Base-by-base conservation (phyloP, 1,140 invertebrate genomes). In the Ceratoteleas bidentatus region DNA sequence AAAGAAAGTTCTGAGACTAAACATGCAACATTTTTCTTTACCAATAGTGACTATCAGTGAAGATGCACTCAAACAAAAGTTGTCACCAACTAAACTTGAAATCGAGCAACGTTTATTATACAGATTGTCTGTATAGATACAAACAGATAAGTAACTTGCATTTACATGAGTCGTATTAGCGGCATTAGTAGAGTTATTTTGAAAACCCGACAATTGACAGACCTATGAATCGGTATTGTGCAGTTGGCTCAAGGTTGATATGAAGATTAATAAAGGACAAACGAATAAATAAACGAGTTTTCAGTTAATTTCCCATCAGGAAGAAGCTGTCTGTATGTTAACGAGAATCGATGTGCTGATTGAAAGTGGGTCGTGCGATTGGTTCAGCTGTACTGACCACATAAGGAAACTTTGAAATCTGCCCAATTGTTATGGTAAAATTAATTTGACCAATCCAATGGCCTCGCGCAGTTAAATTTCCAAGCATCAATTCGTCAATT, bases 201-300 rank as follows among this genome's bases (percentile, higher is more conserved):
- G 47, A 52, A 81, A 76, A 45, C 54, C 45, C 70, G 73, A 50
- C 65, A 52, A 40, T 85, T n/a, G n/a, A n/a, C n/a, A n/a, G n/a
- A 78, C 64, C 76, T 82, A 84, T 69, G 53, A 85, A 86, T 85
- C 57, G 88, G 85, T 90, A 91, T 91, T 91, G 90, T 91, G 90
- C 90, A 90, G 85, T 86, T 90, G 90, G 90, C 87, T 90, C 88
- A 83, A 84, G 84, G 84, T 86, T 77, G 79, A 74, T 75, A 81
- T 79, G 77, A 85, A 85, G 56, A 72, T 66, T 76, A 66, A 73
- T 68, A 69, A 75, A 54, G 50, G 54, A n/a, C n/a, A n/a, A n/a
- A n/a, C n/a, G n/a, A n/a, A n/a, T n/a, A n/a, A n/a, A n/a, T n/a
- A n/a, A n/a, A n/a, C n/a, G n/a, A n/a, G n/a, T n/a, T n/a, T n/a